A percentile compares a stretch with the other conserved stretches of the same genome.
phyloP scores from a whole-genome alignment of 2,888 invertebrate genomes.

The Cryptus armator region DNA sequence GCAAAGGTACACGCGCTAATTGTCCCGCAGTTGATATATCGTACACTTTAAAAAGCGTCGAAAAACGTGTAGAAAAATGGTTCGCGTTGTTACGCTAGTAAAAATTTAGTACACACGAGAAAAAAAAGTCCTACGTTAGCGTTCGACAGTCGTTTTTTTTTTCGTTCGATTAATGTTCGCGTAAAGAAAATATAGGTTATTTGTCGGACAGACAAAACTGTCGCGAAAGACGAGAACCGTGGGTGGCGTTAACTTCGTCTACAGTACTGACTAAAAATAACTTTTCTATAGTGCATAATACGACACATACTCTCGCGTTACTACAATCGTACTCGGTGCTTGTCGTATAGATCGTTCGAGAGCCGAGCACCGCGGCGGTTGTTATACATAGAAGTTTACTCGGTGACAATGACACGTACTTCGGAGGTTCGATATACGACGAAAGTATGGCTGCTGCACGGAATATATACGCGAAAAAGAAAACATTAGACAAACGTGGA shows the following conservation, averaged over 20 bases:
- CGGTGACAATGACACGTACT: constrained; percentile 53
- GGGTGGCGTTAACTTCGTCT: neutral
- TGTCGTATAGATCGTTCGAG: constrained; percentile 9
- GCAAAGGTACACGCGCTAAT: constrained; percentile 26
- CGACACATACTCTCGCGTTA: neutral
- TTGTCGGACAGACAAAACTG: neutral
- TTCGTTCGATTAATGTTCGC: neutral
- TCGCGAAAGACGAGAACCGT: neutral
- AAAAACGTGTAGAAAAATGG: neutral
- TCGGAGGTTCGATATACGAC: constrained; percentile 8
- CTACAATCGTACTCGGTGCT: no score
- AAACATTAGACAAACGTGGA: neutral
- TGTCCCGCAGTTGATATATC: constrained; percentile 15
- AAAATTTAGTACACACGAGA: neutral
- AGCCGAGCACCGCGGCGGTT: constrained; percentile 4
- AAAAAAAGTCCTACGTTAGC: neutral
- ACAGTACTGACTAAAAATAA: neutral
- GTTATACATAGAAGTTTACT: constrained; percentile 49
- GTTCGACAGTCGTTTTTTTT: neutral
- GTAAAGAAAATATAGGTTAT: neutral
- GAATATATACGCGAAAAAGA: neutral
- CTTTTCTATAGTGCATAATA: neutral
- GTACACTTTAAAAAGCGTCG: neutral
- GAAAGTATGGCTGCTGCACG: neutral
- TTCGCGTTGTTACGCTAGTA: no score